Conservation (phyloP, 2,797 vertebrate species). For the Trachurus trachurus region DNA sequence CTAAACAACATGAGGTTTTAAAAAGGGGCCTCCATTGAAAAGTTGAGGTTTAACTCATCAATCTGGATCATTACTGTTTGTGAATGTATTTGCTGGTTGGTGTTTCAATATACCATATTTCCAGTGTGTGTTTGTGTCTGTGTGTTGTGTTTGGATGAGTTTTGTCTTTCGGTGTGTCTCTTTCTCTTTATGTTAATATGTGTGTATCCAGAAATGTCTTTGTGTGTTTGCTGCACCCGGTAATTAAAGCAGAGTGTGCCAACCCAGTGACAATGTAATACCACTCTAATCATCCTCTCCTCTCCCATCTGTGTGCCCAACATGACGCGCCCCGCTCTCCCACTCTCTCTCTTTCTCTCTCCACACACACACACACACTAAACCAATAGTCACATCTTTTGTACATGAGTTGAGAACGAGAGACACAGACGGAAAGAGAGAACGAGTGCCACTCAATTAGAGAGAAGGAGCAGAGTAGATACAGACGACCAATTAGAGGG, state of each 20-base stretch:
- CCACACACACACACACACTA: slow-evolving; percentile 1
- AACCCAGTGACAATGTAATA: slow-evolving; percentile 77
- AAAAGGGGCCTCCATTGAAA: background rate
- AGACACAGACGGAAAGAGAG: background rate
- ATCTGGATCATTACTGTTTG: background rate
- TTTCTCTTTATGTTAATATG: slow-evolving; percentile 28
- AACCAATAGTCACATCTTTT: slow-evolving; percentile 24
- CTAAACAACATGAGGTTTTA: too few relatives aligned
- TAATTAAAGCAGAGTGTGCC: slow-evolving; percentile 73
- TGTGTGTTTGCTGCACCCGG: slow-evolving; percentile 64
- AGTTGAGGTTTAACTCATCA: background rate
- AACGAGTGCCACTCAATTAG: slow-evolving; percentile 14
- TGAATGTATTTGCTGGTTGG: background rate
- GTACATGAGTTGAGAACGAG: background rate
- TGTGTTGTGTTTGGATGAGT: slow-evolving; percentile 11
- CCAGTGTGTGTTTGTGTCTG: background rate
- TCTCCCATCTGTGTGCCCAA: slow-evolving; percentile 77
- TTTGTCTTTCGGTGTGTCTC: slow-evolving; percentile 10
- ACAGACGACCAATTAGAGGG: slow-evolving; percentile 24
- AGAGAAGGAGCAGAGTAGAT: slow-evolving; percentile 15
- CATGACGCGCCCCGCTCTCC: slow-evolving; percentile 39
- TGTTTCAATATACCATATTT: background rate
- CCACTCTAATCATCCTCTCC: slow-evolving; percentile 79
- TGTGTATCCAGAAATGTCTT: slow-evolving; percentile 37
- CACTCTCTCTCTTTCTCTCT: background rate